These are phyloP conservation scores for Bombycilla garrulus DNA, from an alignment of 2,113 vertebrate genomes.

Conservation along the genomic window DNA sequence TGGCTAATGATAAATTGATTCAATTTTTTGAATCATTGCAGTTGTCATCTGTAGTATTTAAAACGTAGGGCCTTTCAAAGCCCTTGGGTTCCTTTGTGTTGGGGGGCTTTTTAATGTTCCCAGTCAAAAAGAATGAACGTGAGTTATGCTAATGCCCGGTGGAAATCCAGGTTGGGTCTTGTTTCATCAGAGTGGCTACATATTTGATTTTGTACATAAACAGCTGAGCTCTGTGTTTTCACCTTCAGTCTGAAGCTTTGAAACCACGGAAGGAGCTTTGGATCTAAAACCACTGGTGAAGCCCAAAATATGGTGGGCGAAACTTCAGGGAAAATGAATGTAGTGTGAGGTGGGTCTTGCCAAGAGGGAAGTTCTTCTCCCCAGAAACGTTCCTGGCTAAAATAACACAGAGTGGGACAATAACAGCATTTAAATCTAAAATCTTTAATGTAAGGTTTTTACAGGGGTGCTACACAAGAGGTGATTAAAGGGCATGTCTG, in stretches of 20 bases:
- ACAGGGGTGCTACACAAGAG: neutral
- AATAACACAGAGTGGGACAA: slow-evolving; percentile 6
- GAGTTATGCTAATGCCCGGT: neutral
- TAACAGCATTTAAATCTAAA: slow-evolving; percentile 13
- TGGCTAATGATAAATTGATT: slow-evolving; percentile 55
- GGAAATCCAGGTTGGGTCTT: slow-evolving; percentile 24
- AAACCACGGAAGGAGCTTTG: slow-evolving; percentile 12
- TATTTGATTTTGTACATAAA: slow-evolving; percentile 47
- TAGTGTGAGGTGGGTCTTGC: neutral
- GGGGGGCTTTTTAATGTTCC: neutral
- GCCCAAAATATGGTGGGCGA: neutral
- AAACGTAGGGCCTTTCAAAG: slow-evolving; percentile 7
- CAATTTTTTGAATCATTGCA: slow-evolving; percentile 36
- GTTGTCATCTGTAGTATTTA: slow-evolving; percentile 16
- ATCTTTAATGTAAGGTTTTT: neutral
- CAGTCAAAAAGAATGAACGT: neutral
- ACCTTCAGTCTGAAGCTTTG: slow-evolving; percentile 27
- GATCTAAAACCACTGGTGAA: slow-evolving; percentile 23
- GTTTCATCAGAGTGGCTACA: neutral
- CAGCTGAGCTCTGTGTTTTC: slow-evolving; percentile 3
- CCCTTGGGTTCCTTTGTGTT: neutral
- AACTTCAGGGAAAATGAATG: slow-evolving; percentile 25
- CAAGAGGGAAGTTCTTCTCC: neutral
- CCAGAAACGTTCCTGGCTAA: neutral
- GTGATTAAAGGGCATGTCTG: neutral